Percentiles rank a stretch among this genome's conserved stretches.
Conservation (phyloP, 2,113 vertebrate genomes). For the Ophiodon elongatus region DNA sequence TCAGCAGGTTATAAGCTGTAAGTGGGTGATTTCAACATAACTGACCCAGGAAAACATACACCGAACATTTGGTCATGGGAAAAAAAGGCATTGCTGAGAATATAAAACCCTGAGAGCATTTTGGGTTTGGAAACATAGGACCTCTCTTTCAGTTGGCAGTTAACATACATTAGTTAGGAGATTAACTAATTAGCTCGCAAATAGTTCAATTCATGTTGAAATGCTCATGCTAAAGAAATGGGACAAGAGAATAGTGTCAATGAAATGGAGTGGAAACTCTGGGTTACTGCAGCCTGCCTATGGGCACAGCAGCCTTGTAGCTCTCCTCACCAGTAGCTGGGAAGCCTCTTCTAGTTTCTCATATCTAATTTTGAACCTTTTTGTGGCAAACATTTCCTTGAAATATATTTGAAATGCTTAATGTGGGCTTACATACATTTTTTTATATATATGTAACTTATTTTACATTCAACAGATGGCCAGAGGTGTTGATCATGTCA, state of each 20-base stretch:
- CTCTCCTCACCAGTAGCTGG: not conserved
- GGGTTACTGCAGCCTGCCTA: not conserved
- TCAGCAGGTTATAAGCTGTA: not conserved
- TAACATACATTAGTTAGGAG: too few relatives aligned
- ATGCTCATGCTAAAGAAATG: not conserved
- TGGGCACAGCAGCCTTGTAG: not conserved
- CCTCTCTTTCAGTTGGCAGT: too few relatives aligned
- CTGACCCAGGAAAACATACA: not conserved
- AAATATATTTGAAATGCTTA: not conserved
- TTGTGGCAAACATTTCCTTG: not conserved
- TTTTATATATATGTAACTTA: not conserved
- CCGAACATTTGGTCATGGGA: not conserved
- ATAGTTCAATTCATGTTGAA: not conserved
- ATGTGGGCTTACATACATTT: not conserved
- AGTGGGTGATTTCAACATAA: not conserved
- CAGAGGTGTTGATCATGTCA: not conserved
- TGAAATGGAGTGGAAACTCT: not conserved
- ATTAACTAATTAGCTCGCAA: not conserved
- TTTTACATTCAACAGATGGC: not conserved
- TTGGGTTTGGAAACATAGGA: too few relatives aligned
- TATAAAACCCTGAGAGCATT: too few relatives aligned
- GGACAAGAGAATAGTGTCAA: not conserved
- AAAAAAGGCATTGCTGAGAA: too few relatives aligned
- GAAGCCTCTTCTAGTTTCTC: not conserved
- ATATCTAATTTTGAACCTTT: not conserved